Conservation (phyloP, 2,113 vertebrate species). For the Cygnus buccinator region DNA sequence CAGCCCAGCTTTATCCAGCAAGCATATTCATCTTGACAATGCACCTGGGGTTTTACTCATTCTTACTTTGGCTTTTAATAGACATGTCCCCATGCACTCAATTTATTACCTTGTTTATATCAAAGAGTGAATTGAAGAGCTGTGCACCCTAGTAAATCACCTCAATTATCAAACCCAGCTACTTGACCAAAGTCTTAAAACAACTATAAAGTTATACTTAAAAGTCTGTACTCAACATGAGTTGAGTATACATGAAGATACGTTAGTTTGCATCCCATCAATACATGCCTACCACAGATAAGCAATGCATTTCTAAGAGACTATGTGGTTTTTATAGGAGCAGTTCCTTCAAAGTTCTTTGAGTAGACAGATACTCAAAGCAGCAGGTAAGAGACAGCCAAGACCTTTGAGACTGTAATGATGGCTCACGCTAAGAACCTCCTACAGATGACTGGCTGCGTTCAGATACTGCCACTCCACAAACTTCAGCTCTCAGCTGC, state of each 20-base stretch:
- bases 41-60: conserved; percentile 2
- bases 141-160: neutral
- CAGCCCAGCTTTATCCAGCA: neutral
- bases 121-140: neutral
- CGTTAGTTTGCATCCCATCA: neutral
- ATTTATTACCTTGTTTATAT: conserved; percentile 2
- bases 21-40: neutral
- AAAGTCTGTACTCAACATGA: neutral
- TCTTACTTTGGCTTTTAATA: neutral
- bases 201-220: neutral
- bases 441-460: rapidly evolving
- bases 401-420: rapidly evolving
- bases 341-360: neutral
- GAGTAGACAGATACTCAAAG: neutral
- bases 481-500: neutral
- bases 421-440: rapidly evolving
- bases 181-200: neutral
- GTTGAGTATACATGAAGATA: neutral
- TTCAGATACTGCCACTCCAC: neutral
- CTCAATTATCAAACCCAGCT: neutral
- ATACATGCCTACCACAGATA: neutral
- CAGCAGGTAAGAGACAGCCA: too few relatives aligned
- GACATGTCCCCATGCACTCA: neutral
- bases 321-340: rapidly evolving
- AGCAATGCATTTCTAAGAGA: rapidly evolving